A percentile compares a stretch with the other conserved stretches of the same genome.
Conservation (phyloP, 2,797 vertebrate species). For the Enteromius fasciolatus region DNA sequence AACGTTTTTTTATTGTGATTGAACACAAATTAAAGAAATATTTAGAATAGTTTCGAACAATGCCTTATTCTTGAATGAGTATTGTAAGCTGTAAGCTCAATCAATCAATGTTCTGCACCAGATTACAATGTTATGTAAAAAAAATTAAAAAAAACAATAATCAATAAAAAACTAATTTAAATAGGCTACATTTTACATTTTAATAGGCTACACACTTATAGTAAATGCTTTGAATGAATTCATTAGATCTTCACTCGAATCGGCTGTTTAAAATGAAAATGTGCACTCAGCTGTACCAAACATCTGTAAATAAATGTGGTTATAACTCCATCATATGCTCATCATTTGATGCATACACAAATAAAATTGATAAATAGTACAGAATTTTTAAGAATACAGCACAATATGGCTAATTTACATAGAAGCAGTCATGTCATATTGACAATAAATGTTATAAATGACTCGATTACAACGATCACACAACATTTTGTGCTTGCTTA, state of each 20-base stretch:
- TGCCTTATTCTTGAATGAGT: too few relatives aligned
- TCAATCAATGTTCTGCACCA: too few relatives aligned
- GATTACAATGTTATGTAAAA: too few relatives aligned
- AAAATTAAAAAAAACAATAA: too few relatives aligned
- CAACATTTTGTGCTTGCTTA: not conserved
- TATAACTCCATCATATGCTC: not conserved
- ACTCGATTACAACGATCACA: not conserved
- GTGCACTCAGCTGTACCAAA: not conserved
- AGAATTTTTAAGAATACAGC: not conserved
- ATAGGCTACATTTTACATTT: too few relatives aligned
- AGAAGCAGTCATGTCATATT: not conserved
- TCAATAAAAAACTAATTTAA: too few relatives aligned
- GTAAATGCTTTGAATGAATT: not conserved
- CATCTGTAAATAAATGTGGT: not conserved
- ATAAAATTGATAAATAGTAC: not conserved
- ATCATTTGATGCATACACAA: not conserved
- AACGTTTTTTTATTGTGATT: too few relatives aligned
- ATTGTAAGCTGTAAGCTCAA: too few relatives aligned
- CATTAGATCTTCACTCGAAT: not conserved
- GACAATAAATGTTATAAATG: not conserved
- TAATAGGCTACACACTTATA: not conserved
- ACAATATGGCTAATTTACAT: not conserved
- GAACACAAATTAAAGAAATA: too few relatives aligned
- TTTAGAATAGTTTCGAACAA: too few relatives aligned
- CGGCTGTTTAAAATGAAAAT: not conserved